These are phyloP conservation scores for Apostichopus leukothele DNA, from an alignment of 53 echinoderm and acorn worm genomes.

Conservation along the genomic window DNA sequence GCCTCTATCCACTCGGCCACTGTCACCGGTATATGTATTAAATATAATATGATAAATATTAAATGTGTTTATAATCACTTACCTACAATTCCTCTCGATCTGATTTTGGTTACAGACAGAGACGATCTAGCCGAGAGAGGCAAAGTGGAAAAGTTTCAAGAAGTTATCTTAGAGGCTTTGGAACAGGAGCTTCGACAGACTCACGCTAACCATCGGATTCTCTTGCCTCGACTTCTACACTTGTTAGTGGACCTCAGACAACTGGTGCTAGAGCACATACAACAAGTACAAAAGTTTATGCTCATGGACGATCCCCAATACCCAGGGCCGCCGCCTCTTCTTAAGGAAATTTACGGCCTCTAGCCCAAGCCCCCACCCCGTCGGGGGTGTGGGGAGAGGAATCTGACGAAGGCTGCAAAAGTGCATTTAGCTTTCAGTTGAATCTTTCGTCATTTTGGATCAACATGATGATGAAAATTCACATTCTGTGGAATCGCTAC, in stretches of 20 bases:
- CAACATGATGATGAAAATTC: too few species aligned
- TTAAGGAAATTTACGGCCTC: constrained; percentile 92
- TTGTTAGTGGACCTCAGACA: constrained; percentile 94
- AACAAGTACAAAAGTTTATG: constrained; percentile 94
- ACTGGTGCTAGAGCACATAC: constrained; percentile 92
- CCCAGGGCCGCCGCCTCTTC: constrained; percentile 77
- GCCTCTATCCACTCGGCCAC: too few species aligned
- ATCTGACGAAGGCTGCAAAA: too few species aligned
- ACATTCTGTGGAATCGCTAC: too few species aligned
- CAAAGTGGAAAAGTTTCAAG: constrained; percentile 93
- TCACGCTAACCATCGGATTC: constrained; percentile 75
- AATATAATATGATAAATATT: too few species aligned
- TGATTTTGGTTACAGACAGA: constrained; percentile 61
- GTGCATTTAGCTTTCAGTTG: too few species aligned
- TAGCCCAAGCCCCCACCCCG: constrained; percentile 42
- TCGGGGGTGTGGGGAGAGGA: background rate
- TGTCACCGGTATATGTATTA: too few species aligned
- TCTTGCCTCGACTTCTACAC: constrained; percentile 82
- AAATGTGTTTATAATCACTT: too few species aligned
- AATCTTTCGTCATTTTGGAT: too few species aligned
- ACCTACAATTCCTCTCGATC: background rate
- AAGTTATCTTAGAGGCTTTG: constrained; percentile 86
- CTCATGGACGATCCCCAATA: constrained; percentile 79
- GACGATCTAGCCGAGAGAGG: constrained; percentile 88
- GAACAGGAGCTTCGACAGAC: constrained; percentile 90